A percentile compares a stretch with the other conserved stretches of the same genome.
phyloP scores from a whole-genome alignment of 2,113 vertebrate genomes.

The Corapipo altera region DNA sequence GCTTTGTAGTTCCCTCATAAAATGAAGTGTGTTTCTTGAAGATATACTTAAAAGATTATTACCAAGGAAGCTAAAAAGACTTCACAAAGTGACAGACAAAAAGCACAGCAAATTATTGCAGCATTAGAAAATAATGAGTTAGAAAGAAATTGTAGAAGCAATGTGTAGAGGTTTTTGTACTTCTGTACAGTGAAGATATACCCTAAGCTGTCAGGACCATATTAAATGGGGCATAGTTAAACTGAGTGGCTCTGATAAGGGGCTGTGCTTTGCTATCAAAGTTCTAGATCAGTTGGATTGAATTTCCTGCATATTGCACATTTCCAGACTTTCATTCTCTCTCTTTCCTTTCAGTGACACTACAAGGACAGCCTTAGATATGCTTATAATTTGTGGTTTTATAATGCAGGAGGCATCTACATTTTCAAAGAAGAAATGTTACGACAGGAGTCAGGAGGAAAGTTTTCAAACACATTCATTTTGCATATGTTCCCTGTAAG shows the following conservation, averaged over 20 bases:
- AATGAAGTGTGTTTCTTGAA: constrained; percentile 37
- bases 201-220: constrained; percentile 75
- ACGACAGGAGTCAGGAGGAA: constrained; percentile 42
- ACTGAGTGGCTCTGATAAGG: constrained; percentile 87
- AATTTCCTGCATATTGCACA: constrained; percentile 88
- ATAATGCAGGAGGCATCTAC: constrained; percentile 72
- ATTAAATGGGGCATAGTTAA: constrained; percentile 88
- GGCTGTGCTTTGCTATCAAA: constrained; percentile 81
- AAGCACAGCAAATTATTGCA: constrained; percentile 56
- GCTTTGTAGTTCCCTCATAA: constrained; percentile 44
- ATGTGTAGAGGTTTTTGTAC: constrained; percentile 62
- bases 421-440: constrained; percentile 71
- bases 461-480: constrained; percentile 41
- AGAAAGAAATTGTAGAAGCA: constrained; percentile 56
- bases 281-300: constrained; percentile 87
- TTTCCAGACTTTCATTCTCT: constrained; percentile 73
- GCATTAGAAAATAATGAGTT: constrained; percentile 65
- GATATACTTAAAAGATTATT: constrained; percentile 33
- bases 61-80: constrained; percentile 30
- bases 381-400: constrained; percentile 76
- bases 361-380: constrained; percentile 81
- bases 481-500: constrained; percentile 21
- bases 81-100: constrained; percentile 40
- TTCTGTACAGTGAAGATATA: constrained; percentile 78
- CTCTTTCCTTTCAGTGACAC: constrained; percentile 74